Percentiles rank a stretch among this genome's conserved stretches.
These are phyloP conservation scores for Malurus melanocephalus DNA, from an alignment of 2,113 vertebrate genomes.

Conservation along the genomic window DNA sequence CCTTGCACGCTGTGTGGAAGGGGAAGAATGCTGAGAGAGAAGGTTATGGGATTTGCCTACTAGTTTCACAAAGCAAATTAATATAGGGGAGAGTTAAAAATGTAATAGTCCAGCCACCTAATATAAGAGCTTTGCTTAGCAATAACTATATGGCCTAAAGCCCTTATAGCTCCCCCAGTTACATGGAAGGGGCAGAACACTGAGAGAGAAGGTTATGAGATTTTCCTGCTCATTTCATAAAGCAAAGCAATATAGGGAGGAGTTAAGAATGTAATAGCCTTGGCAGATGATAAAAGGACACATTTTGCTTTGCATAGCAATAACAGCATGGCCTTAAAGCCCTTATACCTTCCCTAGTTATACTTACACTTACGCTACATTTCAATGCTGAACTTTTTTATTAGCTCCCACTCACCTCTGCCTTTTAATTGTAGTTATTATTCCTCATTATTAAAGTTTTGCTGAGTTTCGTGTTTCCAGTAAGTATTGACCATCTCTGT, in stretches of 20 bases:
- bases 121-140: neutral
- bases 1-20: neutral
- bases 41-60: neutral
- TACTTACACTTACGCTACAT: neutral
- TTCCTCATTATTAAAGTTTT: neutral
- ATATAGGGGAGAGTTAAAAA: neutral
- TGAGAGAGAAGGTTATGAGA: fast-evolving
- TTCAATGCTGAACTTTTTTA: neutral
- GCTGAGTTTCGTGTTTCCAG: neutral
- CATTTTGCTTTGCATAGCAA: neutral
- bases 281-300: neutral
- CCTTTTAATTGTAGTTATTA: neutral
- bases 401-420: neutral
- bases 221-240: neutral
- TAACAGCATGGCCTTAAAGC: neutral
- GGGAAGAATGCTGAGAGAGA: fast-evolving
- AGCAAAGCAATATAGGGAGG: neutral
- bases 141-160: neutral
- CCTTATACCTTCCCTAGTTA: neutral
- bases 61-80: neutral
- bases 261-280: neutral
- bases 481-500: neutral
- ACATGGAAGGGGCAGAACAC: neutral
- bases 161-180: neutral
- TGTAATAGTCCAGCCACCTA: neutral